Percentiles rank a stretch among this genome's conserved stretches.
phyloP scores from a whole-genome alignment of 2,888 invertebrate species.

The Mesorhabditis belari region DNA sequence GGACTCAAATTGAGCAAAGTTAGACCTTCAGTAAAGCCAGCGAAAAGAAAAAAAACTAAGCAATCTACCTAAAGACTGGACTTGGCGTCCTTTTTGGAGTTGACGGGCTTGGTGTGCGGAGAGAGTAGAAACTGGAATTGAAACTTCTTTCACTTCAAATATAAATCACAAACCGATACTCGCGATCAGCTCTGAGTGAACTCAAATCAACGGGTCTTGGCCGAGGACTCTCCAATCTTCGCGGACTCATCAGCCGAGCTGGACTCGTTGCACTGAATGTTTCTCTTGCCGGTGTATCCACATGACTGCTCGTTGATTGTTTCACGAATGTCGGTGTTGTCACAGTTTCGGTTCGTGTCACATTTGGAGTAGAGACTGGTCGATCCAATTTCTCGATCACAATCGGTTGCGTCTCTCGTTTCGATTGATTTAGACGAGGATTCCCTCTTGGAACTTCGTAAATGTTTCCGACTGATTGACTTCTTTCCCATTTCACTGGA shows the following conservation, averaged over 20 bases:
- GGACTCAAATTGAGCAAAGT: no score
- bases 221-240: not conserved
- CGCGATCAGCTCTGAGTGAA: not conserved
- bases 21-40: no score
- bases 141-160: no score
- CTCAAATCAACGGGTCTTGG: not conserved
- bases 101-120: not conserved
- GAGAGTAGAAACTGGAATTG: not conserved
- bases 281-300: not conserved
- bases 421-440: not conserved
- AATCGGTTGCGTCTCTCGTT: no score
- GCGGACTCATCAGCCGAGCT: no score
- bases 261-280: not conserved
- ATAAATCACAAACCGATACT: not conserved
- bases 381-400: not conserved
- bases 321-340: not conserved
- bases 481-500: not conserved
- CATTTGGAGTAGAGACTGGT: not conserved
- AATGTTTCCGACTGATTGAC: not conserved
- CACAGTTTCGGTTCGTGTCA: not conserved
- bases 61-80: not conserved
- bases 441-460: not conserved
- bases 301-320: not conserved
- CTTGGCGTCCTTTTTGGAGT: not conserved
- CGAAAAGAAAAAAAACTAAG: no score